Conservation (phyloP, 2,888 invertebrate genomes). For the Atethmia centrago region DNA sequence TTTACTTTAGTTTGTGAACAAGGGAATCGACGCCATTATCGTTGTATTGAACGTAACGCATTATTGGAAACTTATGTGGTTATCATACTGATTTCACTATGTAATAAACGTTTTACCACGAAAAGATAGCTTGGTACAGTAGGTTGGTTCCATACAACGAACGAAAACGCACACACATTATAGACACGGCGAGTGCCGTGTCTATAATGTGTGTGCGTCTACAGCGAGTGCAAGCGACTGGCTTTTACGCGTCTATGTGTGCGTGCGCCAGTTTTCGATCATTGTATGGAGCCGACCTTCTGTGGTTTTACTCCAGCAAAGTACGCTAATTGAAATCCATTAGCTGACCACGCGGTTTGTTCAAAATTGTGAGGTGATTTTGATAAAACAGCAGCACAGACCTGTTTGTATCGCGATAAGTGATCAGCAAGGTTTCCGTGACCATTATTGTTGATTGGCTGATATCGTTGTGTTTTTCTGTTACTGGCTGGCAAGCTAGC, state of each 20-base stretch:
- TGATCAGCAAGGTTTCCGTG: slow-evolving; percentile 13
- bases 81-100: slow-evolving; percentile 30
- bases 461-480: background rate
- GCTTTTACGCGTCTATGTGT: background rate
- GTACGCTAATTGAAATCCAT: slow-evolving; percentile 50
- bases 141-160: background rate
- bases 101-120: slow-evolving; percentile 17
- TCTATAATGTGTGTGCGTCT: too few relatives aligned
- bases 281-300: background rate
- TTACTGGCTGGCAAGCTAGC: background rate
- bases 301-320: slow-evolving; percentile 13
- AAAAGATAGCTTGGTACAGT: background rate
- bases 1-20: too few relatives aligned
- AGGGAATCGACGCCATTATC: too few relatives aligned
- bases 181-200: too few relatives aligned
- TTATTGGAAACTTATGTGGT: slow-evolving; percentile 27
- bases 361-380: slow-evolving; percentile 28
- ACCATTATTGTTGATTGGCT: background rate
- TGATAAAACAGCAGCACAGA: slow-evolving; percentile 20
- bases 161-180: background rate
- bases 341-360: slow-evolving; percentile 28
- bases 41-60: slow-evolving; percentile 23
- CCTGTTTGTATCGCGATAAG: slow-evolving; percentile 21
- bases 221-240: background rate
- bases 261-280: background rate